phyloP scores from a whole-genome alignment of 1,140 invertebrate genomes.

The Hycleus phaleratus region DNA sequence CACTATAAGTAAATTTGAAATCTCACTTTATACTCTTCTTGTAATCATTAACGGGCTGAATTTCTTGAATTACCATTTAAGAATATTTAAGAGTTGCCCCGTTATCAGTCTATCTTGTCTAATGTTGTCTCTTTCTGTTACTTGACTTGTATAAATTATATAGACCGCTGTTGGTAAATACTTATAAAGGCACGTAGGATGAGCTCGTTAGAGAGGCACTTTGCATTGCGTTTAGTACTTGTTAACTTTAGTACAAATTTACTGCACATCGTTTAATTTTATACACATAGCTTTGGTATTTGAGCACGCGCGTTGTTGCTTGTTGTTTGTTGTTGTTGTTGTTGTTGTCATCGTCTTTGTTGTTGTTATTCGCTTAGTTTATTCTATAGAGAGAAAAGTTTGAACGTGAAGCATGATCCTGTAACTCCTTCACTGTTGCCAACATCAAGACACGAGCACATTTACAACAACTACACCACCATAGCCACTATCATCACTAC shows the following conservation, averaged over 20 bases:
- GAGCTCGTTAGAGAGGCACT: constrained; percentile 18
- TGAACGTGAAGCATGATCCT: too few relatives aligned
- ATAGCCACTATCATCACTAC: too few relatives aligned
- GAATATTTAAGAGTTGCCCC: constrained; percentile 1
- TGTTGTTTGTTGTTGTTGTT: constrained; percentile 1
- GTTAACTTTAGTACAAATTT: constrained; percentile 28
- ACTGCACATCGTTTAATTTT: constrained; percentile 25
- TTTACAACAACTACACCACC: too few relatives aligned
- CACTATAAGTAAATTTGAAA: too few relatives aligned
- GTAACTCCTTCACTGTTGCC: too few relatives aligned
- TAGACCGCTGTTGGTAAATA: constrained; percentile 1
- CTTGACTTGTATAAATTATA: constrained; percentile 6
- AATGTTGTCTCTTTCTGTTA: too few relatives aligned
- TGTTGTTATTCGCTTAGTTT: too few relatives aligned
- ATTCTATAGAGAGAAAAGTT: too few relatives aligned
- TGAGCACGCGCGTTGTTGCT: constrained; percentile 11
- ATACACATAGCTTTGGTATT: constrained; percentile 16
- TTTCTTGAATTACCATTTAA: background rate
- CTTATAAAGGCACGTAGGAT: background rate
- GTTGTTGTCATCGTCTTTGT: background rate
- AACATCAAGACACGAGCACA: too few relatives aligned
- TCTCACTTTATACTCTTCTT: too few relatives aligned
- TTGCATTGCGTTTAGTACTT: constrained; percentile 26
- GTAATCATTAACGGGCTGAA: too few relatives aligned
- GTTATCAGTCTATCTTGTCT: constrained; percentile 2